Conservation (phyloP, 2,797 vertebrate species). For the Vespertilio murinus region DNA sequence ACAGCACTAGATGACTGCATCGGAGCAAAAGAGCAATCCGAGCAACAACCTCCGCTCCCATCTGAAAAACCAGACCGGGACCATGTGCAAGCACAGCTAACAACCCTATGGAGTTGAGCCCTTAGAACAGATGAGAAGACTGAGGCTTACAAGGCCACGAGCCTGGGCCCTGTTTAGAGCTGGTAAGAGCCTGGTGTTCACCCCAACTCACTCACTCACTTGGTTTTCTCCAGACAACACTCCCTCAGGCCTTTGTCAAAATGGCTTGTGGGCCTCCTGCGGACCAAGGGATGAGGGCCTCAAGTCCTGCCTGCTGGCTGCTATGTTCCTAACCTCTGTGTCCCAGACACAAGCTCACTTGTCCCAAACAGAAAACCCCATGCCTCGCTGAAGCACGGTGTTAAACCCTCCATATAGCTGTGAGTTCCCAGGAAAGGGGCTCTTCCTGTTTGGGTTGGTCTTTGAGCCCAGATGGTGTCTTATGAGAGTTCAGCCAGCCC, state of each 20-base stretch:
- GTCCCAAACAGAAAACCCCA: neutral
- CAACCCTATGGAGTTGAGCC: neutral
- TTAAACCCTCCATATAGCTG: neutral
- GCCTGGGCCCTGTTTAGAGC: neutral
- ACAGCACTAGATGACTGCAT: neutral
- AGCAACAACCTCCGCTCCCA: neutral
- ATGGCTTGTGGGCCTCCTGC: neutral
- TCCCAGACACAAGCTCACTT: neutral
- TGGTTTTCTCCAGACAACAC: neutral
- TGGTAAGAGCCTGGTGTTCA: neutral
- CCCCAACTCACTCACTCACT: neutral
- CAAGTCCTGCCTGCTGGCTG: neutral
- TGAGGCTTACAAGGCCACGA: neutral
- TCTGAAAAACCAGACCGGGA: neutral
- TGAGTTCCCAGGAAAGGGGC: neutral
- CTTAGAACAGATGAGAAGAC: neutral
- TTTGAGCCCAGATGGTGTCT: neutral
- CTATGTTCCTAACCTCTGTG: neutral
- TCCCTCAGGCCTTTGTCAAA: neutral
- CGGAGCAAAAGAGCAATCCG: neutral
- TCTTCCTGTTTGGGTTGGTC: neutral
- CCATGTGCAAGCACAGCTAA: neutral
- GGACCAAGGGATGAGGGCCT: neutral
- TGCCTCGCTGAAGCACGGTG: neutral
- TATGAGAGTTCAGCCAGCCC: neutral